phyloP scores from a whole-genome alignment of 37 sponge, comb jelly and placozoan genomes.

The Halisarca cf. caerulea region DNA sequence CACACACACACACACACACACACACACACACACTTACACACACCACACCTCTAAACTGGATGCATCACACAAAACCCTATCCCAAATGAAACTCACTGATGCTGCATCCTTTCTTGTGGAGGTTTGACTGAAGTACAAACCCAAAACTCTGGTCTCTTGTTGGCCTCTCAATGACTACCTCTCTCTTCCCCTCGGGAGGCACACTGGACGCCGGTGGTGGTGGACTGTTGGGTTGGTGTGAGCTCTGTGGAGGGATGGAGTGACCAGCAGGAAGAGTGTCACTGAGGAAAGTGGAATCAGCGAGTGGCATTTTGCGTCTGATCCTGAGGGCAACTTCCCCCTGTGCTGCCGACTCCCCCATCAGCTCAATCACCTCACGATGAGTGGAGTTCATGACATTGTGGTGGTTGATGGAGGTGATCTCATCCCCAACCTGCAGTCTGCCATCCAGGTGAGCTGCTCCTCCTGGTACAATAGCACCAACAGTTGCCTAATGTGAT shows the following conservation, averaged over 20 bases:
- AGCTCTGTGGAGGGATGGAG: not conserved
- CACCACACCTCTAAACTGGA: too few relatives aligned
- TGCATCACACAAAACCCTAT: too few relatives aligned
- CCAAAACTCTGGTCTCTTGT: conserved; percentile 81
- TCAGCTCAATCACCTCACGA: conserved; percentile 45
- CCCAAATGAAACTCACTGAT: conserved; percentile 60
- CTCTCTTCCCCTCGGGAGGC: conserved; percentile 46
- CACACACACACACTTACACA: too few relatives aligned
- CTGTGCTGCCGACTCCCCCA: conserved; percentile 12
- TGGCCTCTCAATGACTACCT: conserved; percentile 58
- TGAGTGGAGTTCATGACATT: conserved; percentile 48
- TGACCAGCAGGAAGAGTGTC: not conserved
- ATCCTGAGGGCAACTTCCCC: conserved; percentile 6
- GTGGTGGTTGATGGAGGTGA: conserved; percentile 49
- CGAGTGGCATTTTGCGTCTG: conserved; percentile 11
- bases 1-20: too few relatives aligned
- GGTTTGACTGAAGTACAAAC: conserved; percentile 92
- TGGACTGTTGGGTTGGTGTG: not conserved
- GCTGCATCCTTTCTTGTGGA: conserved; percentile 64
- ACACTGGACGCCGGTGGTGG: too few relatives aligned
- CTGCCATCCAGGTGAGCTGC: conserved; percentile 66
- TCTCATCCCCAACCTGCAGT: conserved; percentile 71
- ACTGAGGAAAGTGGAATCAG: not conserved
- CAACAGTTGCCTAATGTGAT: conserved; percentile 82
- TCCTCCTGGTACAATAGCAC: conserved; percentile 73